phyloP scores from a whole-genome alignment of 2,797 vertebrate species.

The Adrianichthys oophorus region DNA sequence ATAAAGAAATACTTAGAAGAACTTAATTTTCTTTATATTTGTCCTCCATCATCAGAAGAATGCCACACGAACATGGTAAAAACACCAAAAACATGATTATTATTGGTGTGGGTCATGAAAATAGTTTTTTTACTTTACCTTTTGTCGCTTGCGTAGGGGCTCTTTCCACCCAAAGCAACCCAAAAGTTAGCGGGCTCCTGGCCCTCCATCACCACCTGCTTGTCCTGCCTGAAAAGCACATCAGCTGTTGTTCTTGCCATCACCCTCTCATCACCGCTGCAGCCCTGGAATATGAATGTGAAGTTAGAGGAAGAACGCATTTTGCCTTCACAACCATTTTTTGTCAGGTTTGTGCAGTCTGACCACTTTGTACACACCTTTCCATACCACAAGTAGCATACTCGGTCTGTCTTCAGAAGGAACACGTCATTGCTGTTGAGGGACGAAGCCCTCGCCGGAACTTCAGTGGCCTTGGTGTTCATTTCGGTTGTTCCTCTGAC shows the following conservation, averaged over 20 bases:
- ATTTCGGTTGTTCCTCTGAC: conserved; percentile 83
- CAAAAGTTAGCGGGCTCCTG: conserved; percentile 91
- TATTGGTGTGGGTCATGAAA: not conserved
- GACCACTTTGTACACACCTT: conserved; percentile 75
- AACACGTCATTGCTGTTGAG: conserved; percentile 91
- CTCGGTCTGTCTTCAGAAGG: conserved; percentile 76
- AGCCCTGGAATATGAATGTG: conserved; percentile 75
- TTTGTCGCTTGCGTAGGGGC: conserved; percentile 85
- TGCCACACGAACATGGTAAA: no score
- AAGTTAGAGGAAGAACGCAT: not conserved
- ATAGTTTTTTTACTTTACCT: conserved; percentile 68
- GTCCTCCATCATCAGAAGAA: no score
- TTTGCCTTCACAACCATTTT: no score
- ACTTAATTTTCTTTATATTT: no score
- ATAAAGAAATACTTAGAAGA: not conserved
- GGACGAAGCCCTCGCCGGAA: conserved; percentile 81
- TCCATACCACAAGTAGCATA: conserved; percentile 89
- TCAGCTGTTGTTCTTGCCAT: conserved; percentile 85
- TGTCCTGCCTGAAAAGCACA: conserved; percentile 83
- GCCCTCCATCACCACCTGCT: conserved; percentile 86
- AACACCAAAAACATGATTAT: no score
- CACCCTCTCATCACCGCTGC: conserved; percentile 88
- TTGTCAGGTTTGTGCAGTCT: not conserved
- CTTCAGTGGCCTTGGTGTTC: conserved; percentile 89
- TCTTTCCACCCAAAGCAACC: conserved; percentile 88